Evolutionary conservation across 2,113 vertebrate genomes (phyloP), one percentile per base, ranked within the genome.

Genomic region (Dipodomys merriami): DNA sequence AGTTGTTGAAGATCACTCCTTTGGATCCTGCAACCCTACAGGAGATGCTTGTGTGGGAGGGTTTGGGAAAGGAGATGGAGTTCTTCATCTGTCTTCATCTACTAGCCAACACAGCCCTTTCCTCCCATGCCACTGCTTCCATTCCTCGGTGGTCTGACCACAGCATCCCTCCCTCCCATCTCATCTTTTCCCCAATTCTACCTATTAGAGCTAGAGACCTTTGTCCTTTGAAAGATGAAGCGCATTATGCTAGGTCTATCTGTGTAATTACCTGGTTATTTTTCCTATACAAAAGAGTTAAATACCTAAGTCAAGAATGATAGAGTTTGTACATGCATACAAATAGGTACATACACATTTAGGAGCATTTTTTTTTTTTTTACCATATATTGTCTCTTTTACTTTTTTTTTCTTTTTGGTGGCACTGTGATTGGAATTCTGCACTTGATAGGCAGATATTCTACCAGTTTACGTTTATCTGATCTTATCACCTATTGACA

Each of bases 81-180:
- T 27, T 44, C 16, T 62, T 60, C 35, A 10, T 39, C 4, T 1
- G 0, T 29, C 7, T 27, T 1, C 12, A 12, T 39, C 22, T 30
- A 23, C 19, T 68, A 16, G 20, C 33, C 8, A 4, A 35, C 57
- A 23, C 18, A 78, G 5, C 16, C 16, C 3, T 22, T 12, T 19
- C n/a, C 27, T 71, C 27, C 4, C 4, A 5, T 25, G 25, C n/a
- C 15, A 20, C 25, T 53, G 73, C 10, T 20, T 64, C 16, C 5
- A 0, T 27, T 33, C 25, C 12, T 35, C 23, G n/a, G 8, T 30
- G 22, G 53, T 5, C 9, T 6, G n/a, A 2, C 22, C 12, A 1
- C 5, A 30, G 8, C 25, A 5, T 7, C 12, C 20, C 27, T 3
- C 22, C 15, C 30, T 3, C 4, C 22, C 53, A 57, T 57, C 57